Evolutionary conservation across 92 coral and sea anemone species (phyloP).

Genomic region (Phenganax subtilis): DNA sequence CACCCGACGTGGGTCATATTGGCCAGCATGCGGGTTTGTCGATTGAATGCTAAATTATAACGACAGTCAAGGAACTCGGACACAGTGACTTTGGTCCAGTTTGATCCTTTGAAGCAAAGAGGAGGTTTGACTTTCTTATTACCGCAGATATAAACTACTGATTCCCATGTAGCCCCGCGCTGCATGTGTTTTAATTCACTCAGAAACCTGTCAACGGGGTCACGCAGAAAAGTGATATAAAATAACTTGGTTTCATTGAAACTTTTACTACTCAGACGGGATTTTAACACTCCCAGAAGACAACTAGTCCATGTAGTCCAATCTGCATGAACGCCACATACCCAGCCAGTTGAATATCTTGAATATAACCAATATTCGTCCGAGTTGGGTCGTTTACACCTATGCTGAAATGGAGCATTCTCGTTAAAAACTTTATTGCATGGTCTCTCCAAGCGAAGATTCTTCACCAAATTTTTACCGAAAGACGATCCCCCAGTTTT

Average conservation of each 20-base stretch:
- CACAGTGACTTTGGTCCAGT: conserved; percentile 70
- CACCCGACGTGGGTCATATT: conserved; percentile 73
- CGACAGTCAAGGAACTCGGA: conserved; percentile 61
- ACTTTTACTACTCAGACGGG: conserved; percentile 48
- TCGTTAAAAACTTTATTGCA: conserved; percentile 54
- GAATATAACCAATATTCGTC: conserved; percentile 72
- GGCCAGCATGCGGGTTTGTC: conserved; percentile 87
- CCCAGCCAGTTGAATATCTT: conserved; percentile 89
- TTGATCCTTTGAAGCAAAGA: conserved; percentile 66
- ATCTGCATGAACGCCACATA: conserved; percentile 91
- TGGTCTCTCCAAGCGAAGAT: conserved; percentile 54
- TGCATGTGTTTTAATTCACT: conserved; percentile 86
- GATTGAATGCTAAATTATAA: conserved; percentile 75
- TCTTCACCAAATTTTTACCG: conserved; percentile 74
- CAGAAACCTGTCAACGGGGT: conserved; percentile 72
- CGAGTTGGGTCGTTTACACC: conserved; percentile 75
- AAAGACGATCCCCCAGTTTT: conserved; percentile 92
- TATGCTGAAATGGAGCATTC: conserved; percentile 45
- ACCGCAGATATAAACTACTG: conserved; percentile 63
- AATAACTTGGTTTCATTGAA: conserved; percentile 50
- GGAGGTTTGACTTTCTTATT: conserved; percentile 69
- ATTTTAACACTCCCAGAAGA: conserved; percentile 59
- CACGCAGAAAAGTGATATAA: conserved; percentile 76
- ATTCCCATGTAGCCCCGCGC: conserved; percentile 88
- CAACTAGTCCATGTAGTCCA: conserved; percentile 80